phyloP scores from a whole-genome alignment of 1,140 invertebrate species.

The Diorhabda elongata region DNA sequence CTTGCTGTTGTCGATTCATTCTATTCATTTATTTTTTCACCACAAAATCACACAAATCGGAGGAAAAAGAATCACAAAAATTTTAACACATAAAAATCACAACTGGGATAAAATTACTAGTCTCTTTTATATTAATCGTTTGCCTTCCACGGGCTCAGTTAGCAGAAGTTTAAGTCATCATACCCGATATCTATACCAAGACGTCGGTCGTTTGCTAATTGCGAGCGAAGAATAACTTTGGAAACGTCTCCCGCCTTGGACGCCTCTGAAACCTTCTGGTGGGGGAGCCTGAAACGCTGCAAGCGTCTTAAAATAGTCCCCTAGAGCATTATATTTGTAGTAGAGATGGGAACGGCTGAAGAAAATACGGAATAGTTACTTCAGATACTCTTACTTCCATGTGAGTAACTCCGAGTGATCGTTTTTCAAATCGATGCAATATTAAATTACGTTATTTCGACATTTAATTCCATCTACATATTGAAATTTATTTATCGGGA shows the following conservation, averaged over 20 bases:
- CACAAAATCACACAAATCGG: slow-evolving; percentile 43
- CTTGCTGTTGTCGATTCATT: slow-evolving; percentile 44
- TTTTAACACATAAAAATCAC: slow-evolving; percentile 32
- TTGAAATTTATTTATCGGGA: too few species aligned
- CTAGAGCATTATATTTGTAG: not conserved
- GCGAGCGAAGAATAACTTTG: slow-evolving; percentile 66
- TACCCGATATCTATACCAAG: slow-evolving; percentile 74
- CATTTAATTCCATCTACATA: too few species aligned
- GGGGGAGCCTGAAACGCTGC: slow-evolving; percentile 31
- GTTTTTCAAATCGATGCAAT: too few species aligned
- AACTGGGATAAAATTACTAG: slow-evolving; percentile 29
- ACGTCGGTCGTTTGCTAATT: slow-evolving; percentile 85
- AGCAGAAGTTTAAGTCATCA: slow-evolving; percentile 77
- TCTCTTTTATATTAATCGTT: slow-evolving; percentile 28
- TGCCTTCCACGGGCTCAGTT: slow-evolving; percentile 62
- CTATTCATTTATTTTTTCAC: slow-evolving; percentile 30
- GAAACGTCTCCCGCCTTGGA: slow-evolving; percentile 45
- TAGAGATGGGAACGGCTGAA: not conserved
- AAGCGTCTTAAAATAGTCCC: not conserved
- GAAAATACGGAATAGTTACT: too few species aligned
- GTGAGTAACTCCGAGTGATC: too few species aligned
- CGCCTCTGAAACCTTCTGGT: slow-evolving; percentile 39
- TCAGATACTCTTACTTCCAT: too few species aligned
- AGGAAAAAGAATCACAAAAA: slow-evolving; percentile 39
- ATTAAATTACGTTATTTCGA: too few species aligned